Evolutionary conservation across 2,888 invertebrate species (phyloP), one percentile per base, ranked within the genome.

Genomic region (Thelaira solivaga): DNA sequence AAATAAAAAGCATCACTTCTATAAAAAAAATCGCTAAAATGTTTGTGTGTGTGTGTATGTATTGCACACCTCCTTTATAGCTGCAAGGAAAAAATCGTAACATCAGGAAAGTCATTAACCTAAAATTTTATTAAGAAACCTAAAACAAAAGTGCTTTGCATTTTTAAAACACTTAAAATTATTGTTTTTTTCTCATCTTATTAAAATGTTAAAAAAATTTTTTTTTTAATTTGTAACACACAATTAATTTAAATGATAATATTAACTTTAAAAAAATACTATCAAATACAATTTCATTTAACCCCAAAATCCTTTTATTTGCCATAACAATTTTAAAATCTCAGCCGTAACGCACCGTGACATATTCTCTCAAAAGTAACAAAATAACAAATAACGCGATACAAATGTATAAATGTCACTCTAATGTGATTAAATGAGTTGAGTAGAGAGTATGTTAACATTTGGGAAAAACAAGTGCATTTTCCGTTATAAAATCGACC

Each of bases 211-310:
- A 34, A 6, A 26, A 6, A 39, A 39, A 45, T 62, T 55, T 72
- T 31, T 31, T 13, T 59, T 20, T 16, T 13, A 74, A 74, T 78
- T 78, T 69, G 74, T 64, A 69, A 69, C 78, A 78, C 45, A 55
- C 74, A 64, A 74, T 78, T 74, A 78, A 55, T 65, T 74, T 55
- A 65, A 78, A 62, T 78, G 61, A 61, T 57, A 57, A 47, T 76
- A 51, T 53, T 69, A 31, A 22, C 18, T 53, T 3, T 5, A 16
- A 18, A 43, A 43, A 16, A 61, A 61, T 43, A 69, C 39, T 10
- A 7, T 18, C 43, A 61, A 47, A 59, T 74, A 45, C 61, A 71
- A 61, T 55, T 31, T 41, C 26, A 65, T 74, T 74, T 74, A 55
- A 71, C 65, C 49, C 68, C 64, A 73, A 47, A 59, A 61, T 13